phyloP scores from a whole-genome alignment of 2,888 invertebrate species.

The Eupithecia tripunctaria region DNA sequence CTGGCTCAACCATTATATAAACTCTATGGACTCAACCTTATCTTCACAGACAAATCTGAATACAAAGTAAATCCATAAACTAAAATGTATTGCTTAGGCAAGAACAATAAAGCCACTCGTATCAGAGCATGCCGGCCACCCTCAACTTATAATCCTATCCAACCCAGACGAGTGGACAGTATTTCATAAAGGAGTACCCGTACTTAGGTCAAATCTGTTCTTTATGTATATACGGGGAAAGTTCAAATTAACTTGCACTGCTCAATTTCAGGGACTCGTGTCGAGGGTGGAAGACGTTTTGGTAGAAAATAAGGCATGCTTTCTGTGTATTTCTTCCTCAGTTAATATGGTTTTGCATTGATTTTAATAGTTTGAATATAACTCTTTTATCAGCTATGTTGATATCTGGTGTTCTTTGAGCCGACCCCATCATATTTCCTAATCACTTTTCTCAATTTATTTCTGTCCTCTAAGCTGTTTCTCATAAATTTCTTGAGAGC shows the following conservation, averaged over 20 bases:
- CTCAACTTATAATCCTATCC: slow-evolving; percentile 14
- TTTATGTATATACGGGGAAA: not conserved
- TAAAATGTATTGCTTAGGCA: slow-evolving; percentile 20
- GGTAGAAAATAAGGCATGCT: not conserved
- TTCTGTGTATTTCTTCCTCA: not conserved
- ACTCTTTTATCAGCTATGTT: not conserved
- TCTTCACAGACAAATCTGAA: slow-evolving; percentile 22
- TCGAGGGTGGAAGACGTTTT: not conserved
- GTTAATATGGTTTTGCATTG: not conserved
- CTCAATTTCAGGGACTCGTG: not conserved
- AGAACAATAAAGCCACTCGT: slow-evolving; percentile 25
- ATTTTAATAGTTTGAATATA: not conserved
- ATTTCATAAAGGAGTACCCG: not conserved
- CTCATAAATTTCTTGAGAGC: not conserved
- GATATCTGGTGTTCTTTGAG: not conserved
- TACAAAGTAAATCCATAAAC: slow-evolving; percentile 23
- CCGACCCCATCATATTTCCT: not conserved
- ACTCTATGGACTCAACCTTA: slow-evolving; percentile 1
- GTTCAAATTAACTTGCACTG: not conserved
- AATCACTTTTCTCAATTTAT: not conserved
- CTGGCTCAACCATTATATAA: no score
- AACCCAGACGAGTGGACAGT: slow-evolving; percentile 7
- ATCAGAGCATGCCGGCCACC: slow-evolving; percentile 20
- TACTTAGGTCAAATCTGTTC: not conserved
- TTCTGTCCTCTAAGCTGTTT: not conserved